phyloP scores from a whole-genome alignment of 1,140 invertebrate species.

The Antheraea mylitta region DNA sequence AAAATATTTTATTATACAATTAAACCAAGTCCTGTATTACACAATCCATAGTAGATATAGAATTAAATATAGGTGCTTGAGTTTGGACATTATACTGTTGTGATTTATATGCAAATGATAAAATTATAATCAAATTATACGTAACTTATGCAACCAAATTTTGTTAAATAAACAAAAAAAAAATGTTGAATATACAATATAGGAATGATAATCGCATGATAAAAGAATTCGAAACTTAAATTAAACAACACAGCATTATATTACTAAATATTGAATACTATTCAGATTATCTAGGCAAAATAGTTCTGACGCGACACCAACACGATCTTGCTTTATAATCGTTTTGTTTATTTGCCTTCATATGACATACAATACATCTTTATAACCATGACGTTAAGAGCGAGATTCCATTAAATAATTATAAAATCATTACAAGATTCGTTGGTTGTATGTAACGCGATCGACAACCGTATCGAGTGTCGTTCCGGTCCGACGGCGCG shows the following conservation, averaged over 20 bases:
- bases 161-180: no score
- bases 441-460: constrained; percentile 36
- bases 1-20: no score
- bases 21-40: no score
- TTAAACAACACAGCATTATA: constrained; percentile 2
- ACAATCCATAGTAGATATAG: no score
- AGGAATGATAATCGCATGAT: no score
- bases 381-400: constrained; percentile 12
- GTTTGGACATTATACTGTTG: no score
- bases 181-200: no score
- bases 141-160: no score
- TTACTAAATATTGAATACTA: constrained; percentile 28
- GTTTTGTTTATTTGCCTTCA: background rate
- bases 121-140: no score
- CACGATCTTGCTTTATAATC: constrained; percentile 27
- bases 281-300: constrained; percentile 38
- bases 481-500: constrained; percentile 42
- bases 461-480: constrained; percentile 48
- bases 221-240: no score
- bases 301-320: constrained; percentile 36
- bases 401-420: constrained; percentile 10
- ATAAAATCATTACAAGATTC: constrained; percentile 10
- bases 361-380: background rate
- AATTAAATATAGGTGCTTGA: no score
- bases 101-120: no score